A percentile compares a stretch with the other conserved stretches of the same genome.
These are phyloP conservation scores for Zygaena filipendulae DNA, from an alignment of 2,888 invertebrate genomes.

Conservation along the genomic window DNA sequence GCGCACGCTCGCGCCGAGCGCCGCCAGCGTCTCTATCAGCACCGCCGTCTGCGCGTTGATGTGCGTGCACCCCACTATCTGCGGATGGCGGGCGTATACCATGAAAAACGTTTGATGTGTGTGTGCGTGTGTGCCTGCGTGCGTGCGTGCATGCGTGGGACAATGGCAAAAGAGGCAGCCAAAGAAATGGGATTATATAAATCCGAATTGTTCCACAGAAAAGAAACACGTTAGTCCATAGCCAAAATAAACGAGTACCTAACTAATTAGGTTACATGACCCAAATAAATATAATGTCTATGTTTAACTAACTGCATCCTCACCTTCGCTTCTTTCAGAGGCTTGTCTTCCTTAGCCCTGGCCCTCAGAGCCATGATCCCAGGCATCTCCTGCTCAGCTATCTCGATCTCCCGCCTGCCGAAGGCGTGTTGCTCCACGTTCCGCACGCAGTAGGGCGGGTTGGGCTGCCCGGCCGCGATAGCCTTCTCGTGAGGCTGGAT, in stretches of 20 bases:
- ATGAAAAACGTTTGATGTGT: background rate
- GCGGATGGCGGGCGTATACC: constrained; percentile 7
- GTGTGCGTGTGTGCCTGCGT: background rate
- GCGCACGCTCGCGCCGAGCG: constrained; percentile 90
- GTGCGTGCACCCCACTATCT: constrained; percentile 96
- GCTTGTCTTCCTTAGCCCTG: constrained; percentile 93
- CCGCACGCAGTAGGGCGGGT: constrained; percentile 92
- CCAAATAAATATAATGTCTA: no score
- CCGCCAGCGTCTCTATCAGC: constrained; percentile 88
- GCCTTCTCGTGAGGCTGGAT: constrained; percentile 92
- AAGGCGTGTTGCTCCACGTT: constrained; percentile 94
- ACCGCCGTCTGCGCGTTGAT: constrained; percentile 99
- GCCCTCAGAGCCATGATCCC: constrained; percentile 95
- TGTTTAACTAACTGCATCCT: no score
- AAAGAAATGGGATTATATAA: no score
- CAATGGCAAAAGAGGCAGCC: no score
- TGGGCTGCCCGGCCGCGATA: constrained; percentile 86
- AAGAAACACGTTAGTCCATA: no score
- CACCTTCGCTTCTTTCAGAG: constrained; percentile 92
- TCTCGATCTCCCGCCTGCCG: constrained; percentile 96
- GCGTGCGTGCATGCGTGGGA: no score
- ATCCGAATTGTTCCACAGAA: no score
- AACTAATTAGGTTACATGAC: no score
- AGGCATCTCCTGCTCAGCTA: constrained; percentile 99
- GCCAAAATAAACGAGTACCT: no score